Evolutionary conservation across 2,797 vertebrate species (phyloP).

Genomic region (Neosalanx taihuensis): DNA sequence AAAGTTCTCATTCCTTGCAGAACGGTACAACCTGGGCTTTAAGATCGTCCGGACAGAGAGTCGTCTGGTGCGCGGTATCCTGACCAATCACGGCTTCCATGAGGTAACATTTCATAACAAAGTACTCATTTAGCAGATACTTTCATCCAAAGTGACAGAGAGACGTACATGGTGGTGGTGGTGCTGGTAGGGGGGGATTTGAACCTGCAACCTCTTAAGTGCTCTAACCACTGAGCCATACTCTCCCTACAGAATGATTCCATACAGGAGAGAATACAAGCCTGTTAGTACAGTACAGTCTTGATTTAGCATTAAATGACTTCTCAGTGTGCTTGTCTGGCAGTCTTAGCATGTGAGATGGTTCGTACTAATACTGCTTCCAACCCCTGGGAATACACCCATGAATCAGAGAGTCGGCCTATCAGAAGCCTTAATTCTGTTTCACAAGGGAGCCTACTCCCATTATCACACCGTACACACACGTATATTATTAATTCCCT

Average conservation of each 20-base stretch:
- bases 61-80: constrained; percentile 88
- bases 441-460: constrained; percentile 58
- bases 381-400: constrained; percentile 56
- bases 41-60: constrained; percentile 97
- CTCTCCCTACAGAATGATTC: no score
- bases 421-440: constrained; percentile 58
- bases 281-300: not conserved
- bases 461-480: constrained; percentile 60
- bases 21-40: constrained; percentile 88
- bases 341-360: constrained; percentile 31
- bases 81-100: constrained; percentile 91
- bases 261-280: not conserved
- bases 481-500: constrained; percentile 66
- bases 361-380: constrained; percentile 8
- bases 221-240: no score
- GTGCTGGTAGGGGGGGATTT: no score
- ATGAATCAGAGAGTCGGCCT: constrained; percentile 42
- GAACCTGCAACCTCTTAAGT: no score
- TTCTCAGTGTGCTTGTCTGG: constrained; percentile 20
- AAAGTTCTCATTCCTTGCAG: constrained; percentile 59
- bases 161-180: no score
- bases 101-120: constrained; percentile 76
- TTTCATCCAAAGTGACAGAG: no score
- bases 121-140: no score
- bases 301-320: constrained; percentile 14